Evolutionary conservation across 1,140 invertebrate species (phyloP), one percentile per base, ranked within the genome.

Genomic region (Amphibalanus amphitrite): DNA sequence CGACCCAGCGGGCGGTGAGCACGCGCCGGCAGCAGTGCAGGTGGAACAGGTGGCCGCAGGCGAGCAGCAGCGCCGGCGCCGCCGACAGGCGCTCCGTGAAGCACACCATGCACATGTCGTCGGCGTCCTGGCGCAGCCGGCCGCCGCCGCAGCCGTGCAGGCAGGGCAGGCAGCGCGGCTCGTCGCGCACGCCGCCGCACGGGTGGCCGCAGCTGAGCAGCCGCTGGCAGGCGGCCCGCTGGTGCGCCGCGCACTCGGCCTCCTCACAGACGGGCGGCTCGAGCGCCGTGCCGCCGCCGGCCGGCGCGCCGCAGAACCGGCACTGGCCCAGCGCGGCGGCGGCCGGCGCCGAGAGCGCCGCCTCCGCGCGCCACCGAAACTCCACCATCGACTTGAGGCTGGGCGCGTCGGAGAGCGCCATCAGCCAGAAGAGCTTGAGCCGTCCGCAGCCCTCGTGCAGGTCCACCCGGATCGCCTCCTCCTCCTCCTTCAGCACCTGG

Each of bases 21-120:
- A 96, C 90, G 71, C 88, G 89, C 76, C 87, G 87, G 75, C 91
- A 91, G 81, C 96, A 99, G 76, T 95, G 92, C 67, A 89, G 84
- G 79, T 99, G 96, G 79, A 98, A 98, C 13, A 98, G 91, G 78
- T 99, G 96, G 0, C 93, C 93, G 81, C 96, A 99, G 73, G 88
- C 85, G 23, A 98, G 80, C 86, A 95, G 84, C 69, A 84, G 89
- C n/a, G 93, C 91, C 25, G 96, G 96, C 0, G 95, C 94, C 74
- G 90, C 93, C 28, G 92, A 90, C 4, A 99, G 81, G 0, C 95
- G 92, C 79, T 98, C 95, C 0, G 92, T 95, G 80, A 99, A 98
- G 79, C 96, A 98, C 73, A 98, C 95, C 93, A 98, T 98, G 81
- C 96, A 99, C 93, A 98, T 97, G 78, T 98, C 95, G 78, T 98